Base-by-base conservation (phyloP, 2,797 vertebrate species). In the Cheirogaleus major region DNA sequence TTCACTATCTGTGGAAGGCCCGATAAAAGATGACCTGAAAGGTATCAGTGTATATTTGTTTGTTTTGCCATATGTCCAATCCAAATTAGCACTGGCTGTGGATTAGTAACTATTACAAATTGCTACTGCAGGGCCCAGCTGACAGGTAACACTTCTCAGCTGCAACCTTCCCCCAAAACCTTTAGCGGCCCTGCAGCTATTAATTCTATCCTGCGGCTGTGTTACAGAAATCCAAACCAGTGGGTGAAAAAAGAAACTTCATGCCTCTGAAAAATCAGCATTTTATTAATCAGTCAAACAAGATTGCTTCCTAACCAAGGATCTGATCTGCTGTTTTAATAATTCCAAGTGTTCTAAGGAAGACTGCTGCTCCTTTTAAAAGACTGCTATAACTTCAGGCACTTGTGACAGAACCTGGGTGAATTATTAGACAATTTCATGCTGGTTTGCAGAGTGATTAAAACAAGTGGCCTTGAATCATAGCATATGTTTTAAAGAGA, bases 371-470 rank as follows among this genome's bases (percentile, higher is more conserved):
- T 93, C 73, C 52, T 91, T 96, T 87, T 20, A 35, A 63, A 52
- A 93, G 70, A 72, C 30, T 57, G 95, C 67, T 61, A 41, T 96
- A 81, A 97, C 96, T 97, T 93, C 83, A 59, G 75, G 89, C 91
- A 30, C 69, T 95, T 65, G 79, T 43, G 89, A 98, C 97, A 97
- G 95, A 97, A 83, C 81, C 82, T 82, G n/a, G 72, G 94, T 98
- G 94, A 97, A 72, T 98, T 97, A 98, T 97, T 69, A 93, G 95
- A 95, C 91, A 97, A 96, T 97, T 96, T 95, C 96, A 96, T 30
- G 91, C 94, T 95, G 96, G 78, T 97, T 97, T 96, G 95, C 94
- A 80, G 96, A 97, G 97, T 98, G 97, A 97, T 97, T 96, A 97
- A 95, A 97, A 95, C 94, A 95, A 97, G 95, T 95, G 89, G 95